phyloP scores from a whole-genome alignment of 2,888 invertebrate species.

The Euzophera pinguis region DNA sequence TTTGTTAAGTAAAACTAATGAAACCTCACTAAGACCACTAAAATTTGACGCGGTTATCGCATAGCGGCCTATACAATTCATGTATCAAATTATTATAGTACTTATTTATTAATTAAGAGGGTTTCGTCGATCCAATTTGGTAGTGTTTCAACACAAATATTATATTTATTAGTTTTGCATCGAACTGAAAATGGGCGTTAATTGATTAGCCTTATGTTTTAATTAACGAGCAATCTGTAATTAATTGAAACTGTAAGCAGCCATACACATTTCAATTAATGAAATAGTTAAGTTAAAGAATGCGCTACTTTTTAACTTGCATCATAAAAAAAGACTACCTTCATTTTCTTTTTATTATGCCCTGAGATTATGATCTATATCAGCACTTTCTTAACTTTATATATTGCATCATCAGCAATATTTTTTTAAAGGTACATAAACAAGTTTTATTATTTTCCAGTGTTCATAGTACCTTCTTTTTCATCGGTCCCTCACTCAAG shows the following conservation, averaged over 20 bases:
- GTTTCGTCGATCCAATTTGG: background rate
- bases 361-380: too few species aligned
- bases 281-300: background rate
- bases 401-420: too few species aligned
- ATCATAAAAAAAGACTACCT: too few species aligned
- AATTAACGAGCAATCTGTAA: background rate
- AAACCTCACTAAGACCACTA: background rate
- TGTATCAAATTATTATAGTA: background rate
- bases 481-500: too few species aligned
- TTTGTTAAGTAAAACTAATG: conserved; percentile 6
- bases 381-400: too few species aligned
- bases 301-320: background rate
- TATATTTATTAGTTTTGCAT: background rate
- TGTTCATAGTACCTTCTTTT: too few species aligned
- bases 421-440: too few species aligned
- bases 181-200: background rate
- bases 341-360: too few species aligned
- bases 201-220: background rate
- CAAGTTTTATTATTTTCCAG: too few species aligned
- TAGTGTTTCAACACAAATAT: background rate
- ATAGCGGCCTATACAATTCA: background rate
- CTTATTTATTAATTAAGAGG: background rate
- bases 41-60: too few species aligned
- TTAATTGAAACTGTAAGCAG: background rate
- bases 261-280: background rate